Base-by-base conservation (phyloP, 2,888 invertebrate species). In the Prosapia bicincta region DNA sequence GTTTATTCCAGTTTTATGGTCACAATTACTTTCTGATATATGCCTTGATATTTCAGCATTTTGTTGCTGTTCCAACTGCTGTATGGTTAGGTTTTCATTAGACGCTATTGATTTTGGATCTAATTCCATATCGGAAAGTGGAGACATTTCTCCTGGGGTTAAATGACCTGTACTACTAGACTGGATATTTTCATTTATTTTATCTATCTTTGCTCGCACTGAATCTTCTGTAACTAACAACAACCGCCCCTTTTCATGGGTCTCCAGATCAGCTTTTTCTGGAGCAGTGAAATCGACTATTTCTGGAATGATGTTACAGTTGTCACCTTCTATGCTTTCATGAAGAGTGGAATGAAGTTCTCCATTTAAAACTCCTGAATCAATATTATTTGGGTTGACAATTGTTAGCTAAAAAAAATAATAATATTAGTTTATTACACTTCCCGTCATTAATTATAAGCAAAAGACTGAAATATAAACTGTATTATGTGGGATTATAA, bases 261-360 rank as follows among this genome's bases (percentile, higher is more conserved):
- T 89, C 83, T 92, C 92, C 30, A 92, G 84, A 82, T 92, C 91
- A 0, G 92, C 92, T 81, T 92, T 92, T 82, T 92, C 92, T 68
- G 76, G 76, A 13, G 74, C 71, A 25, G 76, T 71, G 25, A 71
- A 75, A 68, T 75, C 78, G 30, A 71, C 43, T n/a, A 54, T 67
- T 32, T 75, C 78, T 67, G 71, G 38, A 66, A 66, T 38, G 9
- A 67, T 66, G 68, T 78, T 71, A 25, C 71, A 54, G 67, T 75
- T 69, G n/a, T 77, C 69, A 66, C 69, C 74, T 25, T 74, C 74
- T 5, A 69, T 24, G n/a, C 69, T 69, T 69, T 74, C 54, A 30
- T 74, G 74, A 0, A 74, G 54, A 0, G 74, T 69, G 1, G 74
- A 69, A 9, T 74, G 74, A 24, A 74, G 28, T 69, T 74, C 74